Conservation (phyloP, 53 echinoderm and acorn worm species). For the Holothuria leucospilota region DNA sequence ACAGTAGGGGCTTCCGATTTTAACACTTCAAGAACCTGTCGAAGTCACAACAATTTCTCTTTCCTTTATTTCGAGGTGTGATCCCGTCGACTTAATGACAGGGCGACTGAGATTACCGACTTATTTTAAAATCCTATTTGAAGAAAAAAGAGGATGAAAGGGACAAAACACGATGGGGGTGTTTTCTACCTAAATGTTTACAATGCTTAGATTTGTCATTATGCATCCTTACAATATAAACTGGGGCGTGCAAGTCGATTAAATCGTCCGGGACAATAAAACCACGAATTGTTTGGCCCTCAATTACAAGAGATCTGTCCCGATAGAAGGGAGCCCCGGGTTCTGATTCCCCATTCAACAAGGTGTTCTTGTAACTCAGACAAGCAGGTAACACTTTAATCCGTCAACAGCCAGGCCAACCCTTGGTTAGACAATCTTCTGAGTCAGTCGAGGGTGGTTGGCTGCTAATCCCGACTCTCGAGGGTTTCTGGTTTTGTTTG, state of each 20-base stretch:
- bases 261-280: too few relatives aligned
- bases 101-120: conserved; percentile 1
- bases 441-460: too few relatives aligned
- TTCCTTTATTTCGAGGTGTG: neutral
- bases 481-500: conserved; percentile 12
- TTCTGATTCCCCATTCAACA: neutral
- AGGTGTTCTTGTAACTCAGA: too few relatives aligned
- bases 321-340: neutral
- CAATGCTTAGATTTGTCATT: too few relatives aligned
- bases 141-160: neutral
- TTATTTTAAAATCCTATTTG: too few relatives aligned
- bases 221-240: too few relatives aligned
- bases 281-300: neutral
- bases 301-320: conserved; percentile 29
- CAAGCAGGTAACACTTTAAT: too few relatives aligned
- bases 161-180: conserved; percentile 13
- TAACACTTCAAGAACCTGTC: conserved; percentile 12
- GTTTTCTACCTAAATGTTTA: neutral
- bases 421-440: too few relatives aligned
- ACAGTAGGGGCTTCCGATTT: conserved; percentile 25
- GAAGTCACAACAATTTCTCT: conserved; percentile 24
- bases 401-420: too few relatives aligned
- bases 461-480: too few relatives aligned
- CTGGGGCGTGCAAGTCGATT: too few relatives aligned
- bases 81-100: neutral